Percentiles rank a stretch among this genome's conserved stretches.
Conservation (phyloP, 2,113 vertebrate species). For the Entomyzon cyanotis region DNA sequence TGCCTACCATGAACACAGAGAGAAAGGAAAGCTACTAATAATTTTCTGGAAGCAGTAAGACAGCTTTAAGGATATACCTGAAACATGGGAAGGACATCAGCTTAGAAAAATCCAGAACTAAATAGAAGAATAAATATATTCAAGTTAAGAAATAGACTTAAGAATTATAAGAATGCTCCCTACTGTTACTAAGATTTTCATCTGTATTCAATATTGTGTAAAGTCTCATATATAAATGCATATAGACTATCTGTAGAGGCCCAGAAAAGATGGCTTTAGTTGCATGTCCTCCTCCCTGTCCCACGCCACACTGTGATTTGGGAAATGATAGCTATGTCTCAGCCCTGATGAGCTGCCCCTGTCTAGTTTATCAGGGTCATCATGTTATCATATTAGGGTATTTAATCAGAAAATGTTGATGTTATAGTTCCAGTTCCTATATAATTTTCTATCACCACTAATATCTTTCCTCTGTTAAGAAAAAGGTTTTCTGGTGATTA, state of each 20-base stretch:
- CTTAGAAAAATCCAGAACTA: neutral
- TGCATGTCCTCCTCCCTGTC: neutral
- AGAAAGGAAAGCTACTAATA: neutral
- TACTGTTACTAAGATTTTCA: neutral
- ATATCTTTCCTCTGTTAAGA: neutral
- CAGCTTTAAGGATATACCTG: neutral
- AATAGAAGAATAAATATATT: neutral
- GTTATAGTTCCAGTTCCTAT: neutral
- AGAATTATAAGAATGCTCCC: neutral
- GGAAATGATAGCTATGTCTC: neutral
- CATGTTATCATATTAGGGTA: neutral
- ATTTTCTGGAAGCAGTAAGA: neutral
- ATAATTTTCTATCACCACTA: neutral
- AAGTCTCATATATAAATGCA: neutral
- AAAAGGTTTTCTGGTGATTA: neutral
- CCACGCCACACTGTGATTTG: too few relatives aligned
- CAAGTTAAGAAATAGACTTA: neutral
- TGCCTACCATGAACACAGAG: neutral
- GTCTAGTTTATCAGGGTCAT: neutral
- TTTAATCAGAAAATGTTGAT: neutral
- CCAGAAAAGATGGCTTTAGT: neutral
- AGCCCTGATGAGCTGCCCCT: neutral
- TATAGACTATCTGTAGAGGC: neutral
- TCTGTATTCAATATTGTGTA: neutral
- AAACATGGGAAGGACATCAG: neutral